Evolutionary conservation across 2,888 invertebrate genomes (phyloP), one percentile per base, ranked within the genome.

Genomic region (Mesorhabditis belari): DNA sequence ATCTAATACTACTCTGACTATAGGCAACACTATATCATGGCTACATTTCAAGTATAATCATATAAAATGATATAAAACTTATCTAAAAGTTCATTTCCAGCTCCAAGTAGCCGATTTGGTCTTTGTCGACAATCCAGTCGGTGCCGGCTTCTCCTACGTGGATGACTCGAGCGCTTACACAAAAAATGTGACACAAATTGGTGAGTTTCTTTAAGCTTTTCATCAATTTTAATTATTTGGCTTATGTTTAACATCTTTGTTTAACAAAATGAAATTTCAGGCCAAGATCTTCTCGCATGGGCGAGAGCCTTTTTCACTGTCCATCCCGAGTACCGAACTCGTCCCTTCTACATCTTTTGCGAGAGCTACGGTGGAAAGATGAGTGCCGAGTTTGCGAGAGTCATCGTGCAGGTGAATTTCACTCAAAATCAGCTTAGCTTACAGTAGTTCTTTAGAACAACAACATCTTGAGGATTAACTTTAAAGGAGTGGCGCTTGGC

Each of bases 361-460:
- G 91, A 92, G 82, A 91, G 91, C 0, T 92, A 92, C 81, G 92
- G 92, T n/a, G 92, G 92, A 2, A 92, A 92, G 84, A 91, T 92
- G 90, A 88, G 90, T 0, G 87, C 88, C 0, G 90, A 90, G 75
- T 91, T 92, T 81, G 90, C 88, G 12, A 81, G 83, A 44, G 76
- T 77, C 25, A 73, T 85, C 24, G 71, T 81, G 58, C 77, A 83
- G 76, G 84, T 84, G 71, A 61, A 25, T 2, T 2, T 1, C 17
- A 9, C 9, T 21, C 17, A n/a, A 6, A n/a, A 19, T 50, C 5
- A 19, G 49, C 6, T 12, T 12, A 35, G 17, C 35, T 35, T 35
- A 12, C 24, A 6, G 54, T 54, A 26, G 6, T 21, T 9, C 17
- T 9, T 19, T 12, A 19, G 24, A 19, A 23, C 2, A 26, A 54